Base-by-base conservation (phyloP, 2,888 invertebrate species). In the Dolomedes plantarius region DNA sequence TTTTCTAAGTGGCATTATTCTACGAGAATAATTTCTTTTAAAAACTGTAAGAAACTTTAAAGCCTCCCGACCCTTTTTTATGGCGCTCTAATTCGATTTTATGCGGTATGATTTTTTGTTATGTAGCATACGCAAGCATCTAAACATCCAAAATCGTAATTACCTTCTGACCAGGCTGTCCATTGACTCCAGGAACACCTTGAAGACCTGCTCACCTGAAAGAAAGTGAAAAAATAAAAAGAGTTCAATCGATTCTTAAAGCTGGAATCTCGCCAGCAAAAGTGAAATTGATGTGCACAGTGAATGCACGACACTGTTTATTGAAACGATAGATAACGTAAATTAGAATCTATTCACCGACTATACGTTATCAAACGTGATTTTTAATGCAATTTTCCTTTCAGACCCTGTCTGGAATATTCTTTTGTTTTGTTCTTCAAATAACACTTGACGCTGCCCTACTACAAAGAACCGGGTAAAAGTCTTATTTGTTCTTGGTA, bases 101-200 rank as follows among this genome's bases (percentile, higher is more conserved):
- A n/a, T n/a, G n/a, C n/a, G n/a, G n/a, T n/a, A n/a, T n/a, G n/a
- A n/a, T 7, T 36, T 36, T 36, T 7, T 36, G 7, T 9, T 36
- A 36, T 9, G 7, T 36, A 36, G 7, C 5, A 36, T 36, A 36
- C 36, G n/a, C n/a, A n/a, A 36, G n/a, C 36, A 36, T 11, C 7
- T 36, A 5, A 36, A 46, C 2, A 46, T 16, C 16, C 5, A 46
- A 16, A 46, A 62, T 6, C 31, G n/a, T 41, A 68, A 11, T 46
- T 87, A 82, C 82, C 77, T 68, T 87, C 28, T 31, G 31, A 6
- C 87, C 82, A 29, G 78, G 36, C 23, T 19, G n/a, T 9, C 87
- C 87, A 13, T 67, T 69, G 9, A 65, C 68, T 28, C 87, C 87
- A 19, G 87, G 74, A 27, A 74, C 13, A 32, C 87, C 87, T 41